Evolutionary conservation across 2,888 invertebrate genomes (phyloP), one percentile per base, ranked within the genome.

Genomic region (Caenorhabditis angaria): DNA sequence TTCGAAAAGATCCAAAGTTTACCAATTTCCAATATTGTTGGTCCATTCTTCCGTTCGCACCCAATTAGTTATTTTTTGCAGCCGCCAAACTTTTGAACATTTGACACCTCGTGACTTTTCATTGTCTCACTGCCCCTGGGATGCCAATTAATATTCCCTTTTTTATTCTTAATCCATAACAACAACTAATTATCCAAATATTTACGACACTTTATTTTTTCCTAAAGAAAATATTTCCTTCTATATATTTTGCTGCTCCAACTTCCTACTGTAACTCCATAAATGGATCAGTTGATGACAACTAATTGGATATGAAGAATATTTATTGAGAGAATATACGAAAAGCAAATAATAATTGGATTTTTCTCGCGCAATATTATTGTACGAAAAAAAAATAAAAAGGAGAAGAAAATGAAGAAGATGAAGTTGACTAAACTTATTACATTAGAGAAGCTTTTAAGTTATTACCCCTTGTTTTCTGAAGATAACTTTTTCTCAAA

Each of bases 81-180:
- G 41, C 14, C 41, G 41, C 32, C 41, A 41, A 41, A 41, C 41
- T 41, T 41, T 41, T 41, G 41, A 41, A 41, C 41, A 41, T 41
- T 41, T 41, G 41, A 41, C 41, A 41, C 41, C 41, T 41, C 41
- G 10, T 2, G 18, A 3, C 18, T 41, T 41, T 41, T 18, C 41
- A 41, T 41, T 41, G 41, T 41, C 14, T 32, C n/a, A n/a, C n/a
- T n/a, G 32, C 41, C 41, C 41, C 14, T 18, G 14, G 41, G 41
- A 41, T 41, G 41, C 41, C 41, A 41, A 41, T 41, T 41, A 41
- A 12, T 41, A 41, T 10, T 41, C 10, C 3, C 2, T 2, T 18
- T 41, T 18, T 41, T 41, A 41, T 41, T 41, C 18, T 12, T 32
- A 8, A 12, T 41, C 41, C n/a, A n/a, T n/a, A n/a, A n/a, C n/a